A percentile compares a stretch with the other conserved stretches of the same genome.
phyloP scores from a whole-genome alignment of 2,797 vertebrate species.

The Eospalax fontanierii region DNA sequence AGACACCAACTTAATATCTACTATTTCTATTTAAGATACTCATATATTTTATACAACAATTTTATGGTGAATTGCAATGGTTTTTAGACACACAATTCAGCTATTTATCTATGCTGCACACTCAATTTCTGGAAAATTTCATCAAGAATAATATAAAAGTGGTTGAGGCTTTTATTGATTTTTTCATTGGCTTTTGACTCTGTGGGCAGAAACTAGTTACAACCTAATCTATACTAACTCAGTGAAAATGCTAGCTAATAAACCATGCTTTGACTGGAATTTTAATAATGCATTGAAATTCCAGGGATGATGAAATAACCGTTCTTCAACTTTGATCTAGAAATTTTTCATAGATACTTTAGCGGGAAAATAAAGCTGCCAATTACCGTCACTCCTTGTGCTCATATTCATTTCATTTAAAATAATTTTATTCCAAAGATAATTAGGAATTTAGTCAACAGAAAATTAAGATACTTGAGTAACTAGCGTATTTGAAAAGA shows the following conservation, averaged over 20 bases:
- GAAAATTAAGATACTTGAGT: neutral
- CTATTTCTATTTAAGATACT: neutral
- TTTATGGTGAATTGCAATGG: slow-evolving; percentile 27
- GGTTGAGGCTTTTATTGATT: slow-evolving; percentile 74
- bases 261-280: slow-evolving; percentile 54
- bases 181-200: slow-evolving; percentile 76
- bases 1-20: neutral
- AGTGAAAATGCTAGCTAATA: slow-evolving; percentile 66
- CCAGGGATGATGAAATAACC: neutral
- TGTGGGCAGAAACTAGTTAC: slow-evolving; percentile 72
- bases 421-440: neutral
- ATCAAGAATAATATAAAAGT: slow-evolving; percentile 60
- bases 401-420: neutral
- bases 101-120: slow-evolving; percentile 41
- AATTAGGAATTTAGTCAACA: neutral
- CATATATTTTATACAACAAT: neutral
- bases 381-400: neutral
- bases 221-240: slow-evolving; percentile 70
- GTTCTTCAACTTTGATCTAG: slow-evolving; percentile 45
- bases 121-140: slow-evolving; percentile 65
- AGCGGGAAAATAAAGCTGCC: neutral
- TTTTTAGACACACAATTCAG: neutral
- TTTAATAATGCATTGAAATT: slow-evolving; percentile 65
- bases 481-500: neutral
- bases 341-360: neutral